A percentile compares a stretch with the other conserved stretches of the same genome.
Evolutionary conservation across 2,797 vertebrate genomes (phyloP).

Genomic region (Mionectes olivaceus): DNA sequence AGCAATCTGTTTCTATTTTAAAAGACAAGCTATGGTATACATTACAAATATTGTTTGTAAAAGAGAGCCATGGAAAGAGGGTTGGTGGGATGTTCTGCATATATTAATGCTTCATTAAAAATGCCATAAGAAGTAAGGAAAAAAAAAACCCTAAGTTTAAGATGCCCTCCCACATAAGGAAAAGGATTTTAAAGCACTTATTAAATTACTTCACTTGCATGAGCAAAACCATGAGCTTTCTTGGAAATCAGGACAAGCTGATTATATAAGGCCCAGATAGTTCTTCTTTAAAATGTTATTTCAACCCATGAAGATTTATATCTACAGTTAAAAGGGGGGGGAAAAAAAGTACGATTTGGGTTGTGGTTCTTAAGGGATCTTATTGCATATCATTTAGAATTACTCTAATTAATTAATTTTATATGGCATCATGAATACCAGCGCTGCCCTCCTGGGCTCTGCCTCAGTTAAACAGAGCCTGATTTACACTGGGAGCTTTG

Average conservation of each 20-base stretch:
- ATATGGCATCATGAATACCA: background rate
- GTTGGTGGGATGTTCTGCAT: conserved; percentile 59
- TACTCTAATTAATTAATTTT: conserved; percentile 1
- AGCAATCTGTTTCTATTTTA: conserved; percentile 67
- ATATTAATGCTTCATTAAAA: conserved; percentile 72
- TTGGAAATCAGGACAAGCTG: conserved; percentile 74
- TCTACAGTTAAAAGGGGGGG: background rate
- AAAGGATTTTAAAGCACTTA: conserved; percentile 76
- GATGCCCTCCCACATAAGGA: conserved; percentile 72
- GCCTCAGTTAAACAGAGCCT: background rate
- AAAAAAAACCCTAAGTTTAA: conserved; percentile 63
- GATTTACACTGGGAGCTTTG: rapidly evolving
- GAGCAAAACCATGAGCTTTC: conserved; percentile 76
- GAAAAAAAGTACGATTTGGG: background rate
- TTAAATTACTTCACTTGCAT: conserved; percentile 76
- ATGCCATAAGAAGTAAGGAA: conserved; percentile 61
- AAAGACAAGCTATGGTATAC: conserved; percentile 43
- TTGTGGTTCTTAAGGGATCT: background rate
- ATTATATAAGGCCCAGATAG: conserved; percentile 68
- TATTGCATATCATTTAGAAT: background rate
- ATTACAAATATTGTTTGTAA: conserved; percentile 48
- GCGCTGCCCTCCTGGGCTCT: background rate
- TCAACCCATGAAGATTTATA: conserved; percentile 41
- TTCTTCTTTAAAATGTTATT: conserved; percentile 47
- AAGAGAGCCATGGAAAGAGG: conserved; percentile 46